These are phyloP conservation scores for Crocodylus rhombifer DNA, from an alignment of 2,797 vertebrate genomes.

Conservation along the genomic window DNA sequence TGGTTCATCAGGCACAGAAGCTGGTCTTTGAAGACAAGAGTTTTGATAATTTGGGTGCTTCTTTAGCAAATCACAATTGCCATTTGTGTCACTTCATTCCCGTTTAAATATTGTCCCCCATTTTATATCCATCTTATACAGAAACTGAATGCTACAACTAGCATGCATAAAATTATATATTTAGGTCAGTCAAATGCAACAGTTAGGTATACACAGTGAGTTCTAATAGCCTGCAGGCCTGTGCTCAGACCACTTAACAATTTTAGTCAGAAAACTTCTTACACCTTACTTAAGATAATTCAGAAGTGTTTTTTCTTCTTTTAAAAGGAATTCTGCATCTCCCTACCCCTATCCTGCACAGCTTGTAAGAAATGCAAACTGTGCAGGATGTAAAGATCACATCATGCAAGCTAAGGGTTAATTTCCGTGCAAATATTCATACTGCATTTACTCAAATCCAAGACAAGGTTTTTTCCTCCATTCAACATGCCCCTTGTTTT, in stretches of 20 bases:
- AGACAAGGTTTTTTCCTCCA: too few species aligned
- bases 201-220: background rate
- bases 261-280: background rate
- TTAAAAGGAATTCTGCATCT: background rate
- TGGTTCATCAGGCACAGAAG: accelerated
- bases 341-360: too few species aligned
- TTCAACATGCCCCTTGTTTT: too few species aligned
- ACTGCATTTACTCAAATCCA: too few species aligned
- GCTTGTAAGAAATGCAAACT: background rate
- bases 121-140: background rate
- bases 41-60: background rate
- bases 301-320: background rate
- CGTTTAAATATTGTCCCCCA: background rate
- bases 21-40: background rate
- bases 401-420: too few species aligned
- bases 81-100: background rate
- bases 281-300: background rate
- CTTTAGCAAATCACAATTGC: background rate
- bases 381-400: background rate
- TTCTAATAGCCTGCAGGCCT: background rate
- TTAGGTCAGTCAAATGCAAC: background rate
- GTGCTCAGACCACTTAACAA: background rate
- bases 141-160: background rate
- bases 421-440: too few species aligned
- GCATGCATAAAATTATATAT: background rate